Evolutionary conservation across 2,797 vertebrate species (phyloP).

Genomic region (Salarias fasciatus): DNA sequence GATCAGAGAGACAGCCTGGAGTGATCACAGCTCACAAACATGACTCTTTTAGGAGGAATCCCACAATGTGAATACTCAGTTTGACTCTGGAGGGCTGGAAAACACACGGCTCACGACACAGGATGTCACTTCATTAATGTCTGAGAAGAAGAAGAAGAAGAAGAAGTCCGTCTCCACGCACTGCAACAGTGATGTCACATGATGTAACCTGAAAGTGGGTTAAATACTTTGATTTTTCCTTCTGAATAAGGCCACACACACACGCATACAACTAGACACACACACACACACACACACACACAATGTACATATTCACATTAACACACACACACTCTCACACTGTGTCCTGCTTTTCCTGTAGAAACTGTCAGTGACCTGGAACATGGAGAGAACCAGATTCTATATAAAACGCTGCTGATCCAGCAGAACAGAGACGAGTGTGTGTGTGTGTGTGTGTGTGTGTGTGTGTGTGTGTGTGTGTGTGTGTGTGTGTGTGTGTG

Average conservation of each 20-base stretch:
- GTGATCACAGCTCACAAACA: too few relatives aligned
- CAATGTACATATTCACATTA: too few relatives aligned
- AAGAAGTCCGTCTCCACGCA: neutral
- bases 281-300: too few relatives aligned
- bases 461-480: conserved; percentile 4
- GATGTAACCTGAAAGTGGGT: conserved; percentile 32
- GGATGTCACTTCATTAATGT: too few relatives aligned
- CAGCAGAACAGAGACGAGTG: conserved; percentile 23
- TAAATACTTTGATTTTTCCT: conserved; percentile 21
- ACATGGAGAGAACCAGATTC: conserved; percentile 43
- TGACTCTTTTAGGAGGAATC: too few relatives aligned
- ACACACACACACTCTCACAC: neutral
- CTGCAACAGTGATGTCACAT: conserved; percentile 6
- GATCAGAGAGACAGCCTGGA: too few relatives aligned
- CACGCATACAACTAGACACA: neutral
- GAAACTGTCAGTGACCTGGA: too few relatives aligned
- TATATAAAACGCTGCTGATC: conserved; percentile 66
- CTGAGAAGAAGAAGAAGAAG: too few relatives aligned
- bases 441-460: conserved; percentile 15
- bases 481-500: conserved; percentile 1
- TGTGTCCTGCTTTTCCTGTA: too few relatives aligned
- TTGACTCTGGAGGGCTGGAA: too few relatives aligned
- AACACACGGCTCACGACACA: too few relatives aligned
- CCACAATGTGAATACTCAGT: too few relatives aligned
- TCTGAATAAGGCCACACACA: conserved; percentile 6